These are phyloP conservation scores for Timema cristinae DNA, from an alignment of 2,888 invertebrate species.

Conservation along the genomic window DNA sequence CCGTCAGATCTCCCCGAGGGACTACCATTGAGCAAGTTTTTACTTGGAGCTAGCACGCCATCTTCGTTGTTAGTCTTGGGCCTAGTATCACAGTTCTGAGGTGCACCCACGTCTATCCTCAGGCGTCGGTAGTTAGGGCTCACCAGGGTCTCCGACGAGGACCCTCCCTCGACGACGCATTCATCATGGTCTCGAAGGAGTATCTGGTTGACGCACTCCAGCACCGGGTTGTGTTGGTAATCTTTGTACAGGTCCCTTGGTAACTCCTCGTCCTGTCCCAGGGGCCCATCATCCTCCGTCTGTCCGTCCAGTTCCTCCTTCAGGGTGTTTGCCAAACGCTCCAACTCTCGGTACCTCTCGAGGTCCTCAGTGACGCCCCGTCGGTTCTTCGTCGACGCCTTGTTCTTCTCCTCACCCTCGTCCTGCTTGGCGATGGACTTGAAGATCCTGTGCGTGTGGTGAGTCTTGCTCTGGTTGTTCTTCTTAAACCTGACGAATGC, in stretches of 20 bases:
- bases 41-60: conserved; percentile 28
- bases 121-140: conserved; percentile 24
- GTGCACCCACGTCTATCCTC: conserved; percentile 31
- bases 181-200: conserved; percentile 59
- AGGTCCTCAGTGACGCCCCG: conserved; percentile 43
- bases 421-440: conserved; percentile 54
- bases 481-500: conserved; percentile 25
- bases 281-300: conserved; percentile 43
- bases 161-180: conserved; percentile 41
- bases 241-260: conserved; percentile 33
- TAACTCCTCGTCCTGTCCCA: conserved; percentile 56
- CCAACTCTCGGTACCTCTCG: conserved; percentile 34
- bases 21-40: neutral
- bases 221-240: conserved; percentile 75
- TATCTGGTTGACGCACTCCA: conserved; percentile 84
- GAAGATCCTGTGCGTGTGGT: conserved; percentile 16
- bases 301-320: conserved; percentile 37
- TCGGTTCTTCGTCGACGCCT: conserved; percentile 41
- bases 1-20: neutral
- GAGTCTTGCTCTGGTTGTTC: conserved; percentile 15
- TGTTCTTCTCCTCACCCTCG: conserved; percentile 44
- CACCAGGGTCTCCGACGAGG: conserved; percentile 51
- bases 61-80: conserved; percentile 33
- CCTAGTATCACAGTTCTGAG: conserved; percentile 22
- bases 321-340: conserved; percentile 43